Evolutionary conservation across 2,113 vertebrate species (phyloP), one percentile per base, ranked within the genome.

Genomic region (Vulpes lagopus): DNA sequence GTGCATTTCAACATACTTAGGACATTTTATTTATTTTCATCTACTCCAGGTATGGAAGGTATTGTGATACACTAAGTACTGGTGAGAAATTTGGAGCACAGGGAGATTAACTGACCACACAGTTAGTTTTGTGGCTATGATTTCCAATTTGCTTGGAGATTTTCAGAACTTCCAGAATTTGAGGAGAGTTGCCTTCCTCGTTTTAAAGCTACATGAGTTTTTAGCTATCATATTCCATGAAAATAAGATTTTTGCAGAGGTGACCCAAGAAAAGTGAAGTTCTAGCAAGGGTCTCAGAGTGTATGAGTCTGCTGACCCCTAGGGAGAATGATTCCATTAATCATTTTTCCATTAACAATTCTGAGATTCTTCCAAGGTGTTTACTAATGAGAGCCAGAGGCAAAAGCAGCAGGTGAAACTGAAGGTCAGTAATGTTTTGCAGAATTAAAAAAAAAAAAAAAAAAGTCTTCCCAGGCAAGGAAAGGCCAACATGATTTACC

Each of bases 321-420:
- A 91, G 92, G 69, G 94, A 85, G 96, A 95, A 94, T 90, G 93
- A 96, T 81, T 93, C 76, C 59, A 96, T 98, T 98, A 96, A 98
- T 98, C 95, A 94, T 30, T 22, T 83, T 97, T 89, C 80, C 80
- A 71, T 97, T 88, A 93, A 97, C 87, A 57, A 83, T 74, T 97
- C 93, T 94, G 74, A 96, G 90, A 96, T 94, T 53, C 81, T 87
- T 92, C 83, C 96, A 95, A 84, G 85, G 93, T 98, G 89, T 97
- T 97, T 98, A 93, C 95, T 89, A 94, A 98, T 98, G 92, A 97
- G 53, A 71, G 96, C 92, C 69, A 17, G 2, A 78, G 95, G 96
- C 88, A 97, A 97, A 89, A 86, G 89, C 90, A 89, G 94, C 69
- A 20, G 73, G 97, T 94, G 57, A 64, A 94, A 84, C 20, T 8